Evolutionary conservation across 1,140 invertebrate genomes (phyloP), one percentile per base, ranked within the genome.

Genomic region (Drosophila subobscura): DNA sequence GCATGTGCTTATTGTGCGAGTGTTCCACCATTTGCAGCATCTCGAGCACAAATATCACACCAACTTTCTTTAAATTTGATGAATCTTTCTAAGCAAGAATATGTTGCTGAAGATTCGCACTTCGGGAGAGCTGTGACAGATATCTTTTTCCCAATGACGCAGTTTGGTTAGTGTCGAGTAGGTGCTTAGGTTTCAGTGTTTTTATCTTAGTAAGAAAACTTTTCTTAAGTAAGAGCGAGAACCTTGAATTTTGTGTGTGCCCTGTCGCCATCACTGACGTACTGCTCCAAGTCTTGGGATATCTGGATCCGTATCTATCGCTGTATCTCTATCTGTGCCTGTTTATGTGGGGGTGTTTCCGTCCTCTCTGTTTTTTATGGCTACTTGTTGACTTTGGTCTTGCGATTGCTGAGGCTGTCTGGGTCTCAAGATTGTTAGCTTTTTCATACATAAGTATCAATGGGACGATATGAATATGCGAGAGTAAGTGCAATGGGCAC

Each of bases 371-470:
- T 75, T 50, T 78, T 83, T 83, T 83, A 84, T 84, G 58, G 70
- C 74, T 70, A 72, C 74, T 77, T 73, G 74, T 83, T 78, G 67
- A 72, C 79, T 79, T 67, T 67, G 42, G 53, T 67, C 53, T 66
- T 67, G 49, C 49, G 58, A 27, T 10, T 25, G 61, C 41, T 65
- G 20, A 42, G 25, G 7, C 59, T 56, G 54, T 29, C 7, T 53
- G 64, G 59, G 61, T 52, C 70, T 83, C 59, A 61, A 83, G 70
- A 78, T 83, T 66, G 78, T 77, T 75, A 74, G 77, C 64, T 78
- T 27, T 5, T 27, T 5, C 25, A 5, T 83, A 70, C 70, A 74
- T 83, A 74, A 70, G 71, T 83, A 74, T 74, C 74, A 81, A 81
- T 81, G 79, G 74, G 60, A 53, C 64, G 63, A 68, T 70, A 77